phyloP scores from a whole-genome alignment of 2,113 vertebrate genomes.

The Craseonycteris thonglongyai region DNA sequence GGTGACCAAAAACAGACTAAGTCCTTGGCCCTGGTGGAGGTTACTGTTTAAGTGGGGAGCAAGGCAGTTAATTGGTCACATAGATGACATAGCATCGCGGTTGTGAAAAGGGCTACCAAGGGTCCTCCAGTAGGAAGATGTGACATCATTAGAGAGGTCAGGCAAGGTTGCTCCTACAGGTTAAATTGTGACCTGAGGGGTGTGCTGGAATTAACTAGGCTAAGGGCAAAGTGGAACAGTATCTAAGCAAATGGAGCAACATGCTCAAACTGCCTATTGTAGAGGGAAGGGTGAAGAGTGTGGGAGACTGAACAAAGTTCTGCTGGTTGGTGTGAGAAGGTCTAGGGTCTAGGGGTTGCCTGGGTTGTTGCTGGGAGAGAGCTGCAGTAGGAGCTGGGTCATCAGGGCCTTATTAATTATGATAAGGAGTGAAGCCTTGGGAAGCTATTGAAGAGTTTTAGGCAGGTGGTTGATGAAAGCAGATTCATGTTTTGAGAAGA shows the following conservation, averaged over 20 bases:
- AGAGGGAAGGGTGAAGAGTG: background rate
- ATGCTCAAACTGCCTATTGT: background rate
- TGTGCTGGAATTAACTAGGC: background rate
- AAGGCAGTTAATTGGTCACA: background rate
- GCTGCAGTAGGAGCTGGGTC: background rate
- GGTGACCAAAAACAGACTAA: background rate
- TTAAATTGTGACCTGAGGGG: background rate
- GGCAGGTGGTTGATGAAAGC: background rate
- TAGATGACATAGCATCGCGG: background rate
- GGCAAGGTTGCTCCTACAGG: background rate
- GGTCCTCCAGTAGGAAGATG: background rate
- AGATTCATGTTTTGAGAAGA: background rate
- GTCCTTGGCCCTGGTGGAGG: background rate
- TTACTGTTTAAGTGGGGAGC: background rate
- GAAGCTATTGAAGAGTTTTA: background rate
- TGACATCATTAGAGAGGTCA: background rate
- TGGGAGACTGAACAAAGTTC: background rate
- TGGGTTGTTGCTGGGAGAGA: background rate
- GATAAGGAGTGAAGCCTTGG: background rate
- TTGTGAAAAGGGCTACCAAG: background rate
- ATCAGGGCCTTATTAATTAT: background rate
- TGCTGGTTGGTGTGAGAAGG: background rate
- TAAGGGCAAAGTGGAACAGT: background rate
- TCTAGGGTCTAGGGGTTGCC: no score
- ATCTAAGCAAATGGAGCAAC: background rate